Conservation (phyloP, 2,113 vertebrate species). For the Ploceus nigricollis region DNA sequence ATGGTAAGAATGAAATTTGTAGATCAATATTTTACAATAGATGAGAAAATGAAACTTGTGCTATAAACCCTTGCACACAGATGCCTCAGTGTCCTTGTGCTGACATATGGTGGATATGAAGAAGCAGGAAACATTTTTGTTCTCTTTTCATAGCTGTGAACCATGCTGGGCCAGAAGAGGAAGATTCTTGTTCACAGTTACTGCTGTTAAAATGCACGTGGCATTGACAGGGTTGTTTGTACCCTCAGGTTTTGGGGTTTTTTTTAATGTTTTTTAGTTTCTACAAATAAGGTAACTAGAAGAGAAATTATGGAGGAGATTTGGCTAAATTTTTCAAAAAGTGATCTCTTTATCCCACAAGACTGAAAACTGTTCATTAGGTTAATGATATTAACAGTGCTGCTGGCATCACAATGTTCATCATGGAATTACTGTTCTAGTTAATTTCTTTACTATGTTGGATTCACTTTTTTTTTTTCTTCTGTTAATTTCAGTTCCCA, state of each 20-base stretch:
- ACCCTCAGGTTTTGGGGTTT: neutral
- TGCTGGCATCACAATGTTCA: neutral
- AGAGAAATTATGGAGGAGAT: neutral
- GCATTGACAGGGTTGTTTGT: neutral
- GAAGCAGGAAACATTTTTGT: neutral
- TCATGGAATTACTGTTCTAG: fast-evolving
- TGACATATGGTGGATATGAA: fast-evolving
- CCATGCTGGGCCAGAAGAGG: neutral
- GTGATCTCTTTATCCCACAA: neutral
- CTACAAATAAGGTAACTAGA: neutral
- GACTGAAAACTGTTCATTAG: neutral
- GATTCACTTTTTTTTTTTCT: neutral
- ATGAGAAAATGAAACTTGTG: neutral
- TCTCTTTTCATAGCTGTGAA: neutral
- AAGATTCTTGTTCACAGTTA: neutral
- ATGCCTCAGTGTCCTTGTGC: neutral
- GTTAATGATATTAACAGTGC: neutral
- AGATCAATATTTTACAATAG: neutral
- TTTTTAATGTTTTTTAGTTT: neutral
- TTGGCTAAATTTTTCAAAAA: neutral
- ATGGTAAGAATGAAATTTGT: constrained; percentile 76
- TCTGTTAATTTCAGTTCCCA: constrained; percentile 80
- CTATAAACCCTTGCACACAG: neutral
- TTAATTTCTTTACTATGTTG: neutral
- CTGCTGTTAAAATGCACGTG: neutral